Percentiles rank a stretch among this genome's conserved stretches.
Conservation (phyloP, 2,888 invertebrate genomes). For the Capitulum mitella region DNA sequence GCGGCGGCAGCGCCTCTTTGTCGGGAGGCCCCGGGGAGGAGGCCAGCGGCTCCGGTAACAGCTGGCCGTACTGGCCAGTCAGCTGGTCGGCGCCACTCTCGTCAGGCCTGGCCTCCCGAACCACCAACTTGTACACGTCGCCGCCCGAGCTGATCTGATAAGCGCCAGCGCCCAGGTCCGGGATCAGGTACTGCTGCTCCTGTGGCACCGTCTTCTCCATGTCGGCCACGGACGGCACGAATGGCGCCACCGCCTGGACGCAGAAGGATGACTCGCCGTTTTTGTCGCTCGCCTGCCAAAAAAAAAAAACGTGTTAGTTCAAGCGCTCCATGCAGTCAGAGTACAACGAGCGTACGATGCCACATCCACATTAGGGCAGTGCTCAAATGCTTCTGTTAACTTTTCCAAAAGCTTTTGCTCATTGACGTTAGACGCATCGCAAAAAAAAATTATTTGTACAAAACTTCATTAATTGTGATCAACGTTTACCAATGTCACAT, state of each 20-base stretch:
- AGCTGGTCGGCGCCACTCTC: background rate
- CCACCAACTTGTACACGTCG: slow-evolving; percentile 20
- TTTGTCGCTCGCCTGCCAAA: background rate
- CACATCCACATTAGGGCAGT: background rate
- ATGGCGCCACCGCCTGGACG: slow-evolving; percentile 16
- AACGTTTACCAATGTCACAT: too few species aligned
- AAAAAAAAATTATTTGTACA: too few species aligned
- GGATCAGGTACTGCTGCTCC: background rate
- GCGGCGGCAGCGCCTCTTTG: background rate
- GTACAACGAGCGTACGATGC: background rate
- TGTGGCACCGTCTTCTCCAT: background rate
- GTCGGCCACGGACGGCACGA: background rate
- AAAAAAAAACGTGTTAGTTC: background rate
- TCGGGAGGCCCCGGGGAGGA: too few species aligned
- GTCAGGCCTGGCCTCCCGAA: background rate
- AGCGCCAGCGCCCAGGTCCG: background rate
- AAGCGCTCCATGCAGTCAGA: background rate
- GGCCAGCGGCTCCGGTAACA: background rate
- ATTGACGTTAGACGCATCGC: background rate
- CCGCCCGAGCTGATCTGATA: slow-evolving; percentile 3
- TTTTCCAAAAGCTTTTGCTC: background rate
- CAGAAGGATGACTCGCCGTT: background rate
- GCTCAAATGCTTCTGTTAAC: background rate
- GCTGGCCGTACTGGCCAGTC: background rate
- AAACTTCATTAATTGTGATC: too few species aligned